Conservation (phyloP, 2,888 invertebrate species). For the Latheticus oryzae region DNA sequence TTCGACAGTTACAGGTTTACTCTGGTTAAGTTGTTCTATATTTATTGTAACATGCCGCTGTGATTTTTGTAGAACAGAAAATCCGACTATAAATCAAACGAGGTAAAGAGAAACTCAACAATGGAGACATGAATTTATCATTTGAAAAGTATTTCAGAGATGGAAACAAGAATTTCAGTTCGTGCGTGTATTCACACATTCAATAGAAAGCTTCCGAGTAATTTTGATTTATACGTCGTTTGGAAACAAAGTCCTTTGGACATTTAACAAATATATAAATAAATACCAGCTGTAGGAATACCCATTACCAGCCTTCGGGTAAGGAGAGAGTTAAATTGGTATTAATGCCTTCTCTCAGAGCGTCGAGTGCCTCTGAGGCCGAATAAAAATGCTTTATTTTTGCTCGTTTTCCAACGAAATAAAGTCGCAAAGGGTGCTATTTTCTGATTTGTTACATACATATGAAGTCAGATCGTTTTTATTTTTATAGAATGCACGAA, state of each 20-base stretch:
- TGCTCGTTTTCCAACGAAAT: conserved; percentile 23
- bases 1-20: conserved; percentile 15
- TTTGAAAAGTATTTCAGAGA: neutral
- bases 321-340: conserved; percentile 22
- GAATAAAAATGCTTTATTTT: conserved; percentile 27
- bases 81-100: conserved; percentile 11
- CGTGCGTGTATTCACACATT: too few relatives aligned
- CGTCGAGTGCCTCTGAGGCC: conserved; percentile 13
- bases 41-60: conserved; percentile 4
- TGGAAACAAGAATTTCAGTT: too few relatives aligned
- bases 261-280: conserved; percentile 18
- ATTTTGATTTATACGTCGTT: too few relatives aligned
- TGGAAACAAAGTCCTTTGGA: neutral
- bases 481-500: conserved; percentile 27
- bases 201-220: too few relatives aligned
- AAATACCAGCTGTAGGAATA: too few relatives aligned
- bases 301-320: too few relatives aligned
- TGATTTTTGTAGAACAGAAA: conserved; percentile 13
- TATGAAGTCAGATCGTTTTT: conserved; percentile 15
- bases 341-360: conserved; percentile 27
- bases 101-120: conserved; percentile 12
- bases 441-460: conserved; percentile 29
- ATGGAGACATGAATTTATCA: conserved; percentile 8
- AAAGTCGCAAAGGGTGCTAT: conserved; percentile 25
- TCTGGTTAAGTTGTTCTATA: neutral